A percentile compares a stretch with the other conserved stretches of the same genome.
These are phyloP conservation scores for Lophotis ruficrista DNA, from an alignment of 2,113 vertebrate genomes.

Conservation along the genomic window DNA sequence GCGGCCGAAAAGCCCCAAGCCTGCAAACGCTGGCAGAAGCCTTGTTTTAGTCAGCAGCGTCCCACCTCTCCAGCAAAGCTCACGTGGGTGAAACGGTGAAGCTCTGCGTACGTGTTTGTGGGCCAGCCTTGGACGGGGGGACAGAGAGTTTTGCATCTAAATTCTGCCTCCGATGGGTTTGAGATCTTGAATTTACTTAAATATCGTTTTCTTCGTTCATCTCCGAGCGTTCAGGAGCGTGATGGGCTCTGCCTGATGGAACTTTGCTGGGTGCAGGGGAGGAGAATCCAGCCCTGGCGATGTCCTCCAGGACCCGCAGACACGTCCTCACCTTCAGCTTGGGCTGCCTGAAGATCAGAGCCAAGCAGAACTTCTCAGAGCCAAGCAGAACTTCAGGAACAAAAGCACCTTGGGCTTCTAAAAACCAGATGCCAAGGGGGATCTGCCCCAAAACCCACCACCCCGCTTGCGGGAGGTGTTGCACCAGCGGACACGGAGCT, in stretches of 20 bases:
- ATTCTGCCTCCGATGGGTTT: neutral
- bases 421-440: neutral
- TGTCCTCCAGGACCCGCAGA: neutral
- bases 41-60: neutral
- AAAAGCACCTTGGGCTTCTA: neutral
- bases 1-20: neutral
- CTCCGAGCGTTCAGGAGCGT: rapidly evolving
- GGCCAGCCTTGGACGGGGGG: neutral
- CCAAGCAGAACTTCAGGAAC: neutral
- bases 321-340: neutral
- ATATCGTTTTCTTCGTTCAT: neutral
- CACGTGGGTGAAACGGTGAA: neutral
- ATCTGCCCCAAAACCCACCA: neutral
- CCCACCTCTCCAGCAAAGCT: neutral
- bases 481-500: neutral
- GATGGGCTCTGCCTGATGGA: neutral
- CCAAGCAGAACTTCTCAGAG: neutral
- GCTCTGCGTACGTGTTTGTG: neutral
- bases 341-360: neutral
- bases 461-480: neutral
- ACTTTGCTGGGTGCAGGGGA: neutral
- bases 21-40: neutral
- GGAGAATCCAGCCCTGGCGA: neutral
- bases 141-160: neutral
- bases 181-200: neutral